Conservation (phyloP, 2,113 vertebrate genomes). For the Python bivittatus region DNA sequence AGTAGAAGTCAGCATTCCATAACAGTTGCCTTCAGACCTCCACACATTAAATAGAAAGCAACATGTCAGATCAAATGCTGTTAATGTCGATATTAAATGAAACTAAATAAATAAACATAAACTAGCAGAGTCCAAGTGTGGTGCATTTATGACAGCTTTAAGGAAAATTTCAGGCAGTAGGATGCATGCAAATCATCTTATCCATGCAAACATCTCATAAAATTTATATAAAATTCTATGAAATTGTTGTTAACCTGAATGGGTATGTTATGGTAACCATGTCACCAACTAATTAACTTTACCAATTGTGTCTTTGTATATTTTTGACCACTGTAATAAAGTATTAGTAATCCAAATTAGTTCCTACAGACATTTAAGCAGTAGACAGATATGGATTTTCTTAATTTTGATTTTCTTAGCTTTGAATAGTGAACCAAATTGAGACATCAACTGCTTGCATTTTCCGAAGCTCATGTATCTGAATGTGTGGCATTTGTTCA, state of each 20-base stretch:
- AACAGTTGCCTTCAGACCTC: conserved; percentile 12
- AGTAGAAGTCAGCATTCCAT: conserved; percentile 25
- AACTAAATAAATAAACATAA: neutral
- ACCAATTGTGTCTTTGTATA: neutral
- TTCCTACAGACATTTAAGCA: neutral
- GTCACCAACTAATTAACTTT: too few relatives aligned
- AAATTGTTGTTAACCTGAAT: conserved; percentile 30
- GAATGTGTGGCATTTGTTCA: conserved; percentile 39
- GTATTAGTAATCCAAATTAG: neutral
- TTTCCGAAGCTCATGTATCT: neutral
- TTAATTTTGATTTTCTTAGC: conserved; percentile 34
- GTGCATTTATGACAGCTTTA: neutral
- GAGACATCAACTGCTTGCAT: conserved; percentile 32
- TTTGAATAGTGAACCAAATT: conserved; percentile 46
- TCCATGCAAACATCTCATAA: conserved; percentile 1
- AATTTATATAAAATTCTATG: conserved; percentile 9
- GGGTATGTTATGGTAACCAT: too few relatives aligned
- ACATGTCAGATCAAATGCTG: conserved; percentile 41
- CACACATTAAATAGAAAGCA: conserved; percentile 21
- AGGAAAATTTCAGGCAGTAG: conserved; percentile 8
- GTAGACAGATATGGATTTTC: conserved; percentile 44
- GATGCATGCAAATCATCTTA: conserved; percentile 29
- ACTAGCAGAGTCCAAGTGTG: neutral
- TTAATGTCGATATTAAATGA: conserved; percentile 19
- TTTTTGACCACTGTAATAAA: neutral